These are phyloP conservation scores for Diorhabda sublineata DNA, from an alignment of 1,140 invertebrate genomes.

Conservation along the genomic window DNA sequence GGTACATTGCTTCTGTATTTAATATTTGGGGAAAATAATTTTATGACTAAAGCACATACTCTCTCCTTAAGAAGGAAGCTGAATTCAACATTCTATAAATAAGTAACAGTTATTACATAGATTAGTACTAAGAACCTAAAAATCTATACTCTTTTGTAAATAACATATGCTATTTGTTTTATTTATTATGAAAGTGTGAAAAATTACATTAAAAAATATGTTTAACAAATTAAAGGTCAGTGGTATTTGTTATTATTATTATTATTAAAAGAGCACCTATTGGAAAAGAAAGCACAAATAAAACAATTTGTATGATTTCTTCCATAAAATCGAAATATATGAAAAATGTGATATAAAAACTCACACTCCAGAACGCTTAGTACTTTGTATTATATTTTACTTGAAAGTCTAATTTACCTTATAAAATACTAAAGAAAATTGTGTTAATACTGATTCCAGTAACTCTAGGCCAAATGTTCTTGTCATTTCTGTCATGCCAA, in stretches of 20 bases:
- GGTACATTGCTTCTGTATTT: conserved; percentile 71
- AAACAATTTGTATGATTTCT: too few relatives aligned
- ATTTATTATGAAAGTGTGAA: too few relatives aligned
- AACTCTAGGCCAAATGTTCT: conserved; percentile 94
- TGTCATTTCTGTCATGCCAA: conserved; percentile 95
- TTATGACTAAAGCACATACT: conserved; percentile 95
- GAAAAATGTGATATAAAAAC: neutral
- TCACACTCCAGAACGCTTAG: neutral
- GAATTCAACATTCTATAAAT: conserved; percentile 82
- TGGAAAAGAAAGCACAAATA: too few relatives aligned
- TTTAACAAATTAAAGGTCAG: too few relatives aligned
- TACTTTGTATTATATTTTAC: neutral
- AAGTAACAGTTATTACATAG: too few relatives aligned
- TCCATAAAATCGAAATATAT: neutral
- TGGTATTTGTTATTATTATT: too few relatives aligned
- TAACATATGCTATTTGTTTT: too few relatives aligned
- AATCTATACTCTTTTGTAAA: too few relatives aligned
- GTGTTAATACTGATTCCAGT: conserved; percentile 86
- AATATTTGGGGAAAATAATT: conserved; percentile 95
- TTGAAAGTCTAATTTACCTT: conserved; percentile 57
- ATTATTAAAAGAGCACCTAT: too few relatives aligned
- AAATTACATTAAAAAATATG: too few relatives aligned
- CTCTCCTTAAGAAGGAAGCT: conserved; percentile 92
- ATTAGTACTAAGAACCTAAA: too few relatives aligned
- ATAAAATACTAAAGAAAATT: conserved; percentile 89